Evolutionary conservation across 2,797 vertebrate genomes (phyloP).

Genomic region (Distichodus sexfasciatus): DNA sequence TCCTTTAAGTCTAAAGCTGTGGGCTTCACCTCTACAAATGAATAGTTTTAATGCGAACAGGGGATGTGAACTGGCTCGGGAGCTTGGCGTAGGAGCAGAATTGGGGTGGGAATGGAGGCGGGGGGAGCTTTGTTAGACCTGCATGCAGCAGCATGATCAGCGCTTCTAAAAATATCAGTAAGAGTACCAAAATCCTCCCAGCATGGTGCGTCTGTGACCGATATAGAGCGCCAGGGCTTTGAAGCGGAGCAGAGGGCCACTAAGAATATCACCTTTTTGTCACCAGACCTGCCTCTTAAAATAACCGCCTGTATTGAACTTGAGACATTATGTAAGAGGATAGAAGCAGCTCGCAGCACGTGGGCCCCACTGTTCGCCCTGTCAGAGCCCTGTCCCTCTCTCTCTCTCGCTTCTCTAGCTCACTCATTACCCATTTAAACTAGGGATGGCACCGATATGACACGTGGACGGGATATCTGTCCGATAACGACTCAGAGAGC

Average conservation of each 20-base stretch:
- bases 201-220: slow-evolving; percentile 64
- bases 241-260: slow-evolving; percentile 64
- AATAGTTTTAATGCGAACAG: neutral
- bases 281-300: slow-evolving; percentile 70
- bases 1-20: neutral
- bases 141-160: slow-evolving; percentile 56
- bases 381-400: slow-evolving; percentile 22
- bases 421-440: no score
- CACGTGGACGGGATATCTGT: no score
- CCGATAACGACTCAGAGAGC: no score
- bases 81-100: neutral
- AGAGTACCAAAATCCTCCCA: slow-evolving; percentile 68
- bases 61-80: neutral
- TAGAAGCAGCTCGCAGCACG: slow-evolving; percentile 48
- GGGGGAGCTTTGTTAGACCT: slow-evolving; percentile 11
- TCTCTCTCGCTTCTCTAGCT: neutral
- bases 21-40: neutral
- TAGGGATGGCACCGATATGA: no score
- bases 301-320: slow-evolving; percentile 78
- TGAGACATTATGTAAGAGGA: slow-evolving; percentile 78
- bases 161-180: slow-evolving; percentile 71
- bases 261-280: slow-evolving; percentile 80
- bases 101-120: neutral
- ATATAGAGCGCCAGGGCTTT: slow-evolving; percentile 73
- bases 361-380: slow-evolving; percentile 47